These are phyloP conservation scores for Drosophila sulfurigaster DNA, from an alignment of 1,140 invertebrate species.

Conservation along the genomic window DNA sequence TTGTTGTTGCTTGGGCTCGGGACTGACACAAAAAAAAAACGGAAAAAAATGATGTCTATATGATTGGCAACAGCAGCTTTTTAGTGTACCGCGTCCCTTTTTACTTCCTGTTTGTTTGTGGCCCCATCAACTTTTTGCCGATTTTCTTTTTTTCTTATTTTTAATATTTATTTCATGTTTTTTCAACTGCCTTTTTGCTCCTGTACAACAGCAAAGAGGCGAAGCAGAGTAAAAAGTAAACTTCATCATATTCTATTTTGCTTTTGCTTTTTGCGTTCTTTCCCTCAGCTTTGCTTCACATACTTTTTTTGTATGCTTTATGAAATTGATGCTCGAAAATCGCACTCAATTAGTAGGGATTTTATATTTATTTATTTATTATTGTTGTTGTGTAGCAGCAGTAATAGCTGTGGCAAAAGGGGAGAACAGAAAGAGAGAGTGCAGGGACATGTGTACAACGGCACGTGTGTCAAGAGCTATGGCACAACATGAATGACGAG, in stretches of 20 bases:
- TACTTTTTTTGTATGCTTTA: constrained; percentile 62
- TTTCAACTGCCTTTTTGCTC: constrained; percentile 41
- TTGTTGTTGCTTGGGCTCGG: constrained; percentile 46
- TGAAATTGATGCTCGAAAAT: constrained; percentile 83
- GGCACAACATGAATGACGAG: constrained; percentile 11
- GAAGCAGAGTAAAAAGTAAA: constrained; percentile 50
- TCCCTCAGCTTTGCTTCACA: constrained; percentile 4
- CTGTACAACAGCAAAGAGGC: constrained; percentile 2
- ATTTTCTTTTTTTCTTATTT: constrained; percentile 60
- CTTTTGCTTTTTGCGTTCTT: constrained; percentile 43
- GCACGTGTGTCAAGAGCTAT: constrained; percentile 55
- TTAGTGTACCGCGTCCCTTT: constrained; percentile 69
- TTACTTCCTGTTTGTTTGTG: constrained; percentile 43
- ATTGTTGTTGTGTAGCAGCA: constrained; percentile 47
- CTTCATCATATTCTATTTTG: constrained; percentile 69
- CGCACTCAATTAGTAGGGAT: constrained; percentile 80
- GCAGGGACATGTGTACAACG: constrained; percentile 14
- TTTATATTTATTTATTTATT: constrained; percentile 79
- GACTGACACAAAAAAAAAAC: constrained; percentile 48
- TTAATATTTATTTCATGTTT: constrained; percentile 70
- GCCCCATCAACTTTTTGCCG: constrained; percentile 52
- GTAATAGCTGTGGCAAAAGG: constrained; percentile 13
- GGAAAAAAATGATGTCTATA: constrained; percentile 56
- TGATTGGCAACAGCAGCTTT: constrained; percentile 81
- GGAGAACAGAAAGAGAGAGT: not conserved